Conservation (phyloP, 2,113 vertebrate species). For the Haliaeetus leucogaster region DNA sequence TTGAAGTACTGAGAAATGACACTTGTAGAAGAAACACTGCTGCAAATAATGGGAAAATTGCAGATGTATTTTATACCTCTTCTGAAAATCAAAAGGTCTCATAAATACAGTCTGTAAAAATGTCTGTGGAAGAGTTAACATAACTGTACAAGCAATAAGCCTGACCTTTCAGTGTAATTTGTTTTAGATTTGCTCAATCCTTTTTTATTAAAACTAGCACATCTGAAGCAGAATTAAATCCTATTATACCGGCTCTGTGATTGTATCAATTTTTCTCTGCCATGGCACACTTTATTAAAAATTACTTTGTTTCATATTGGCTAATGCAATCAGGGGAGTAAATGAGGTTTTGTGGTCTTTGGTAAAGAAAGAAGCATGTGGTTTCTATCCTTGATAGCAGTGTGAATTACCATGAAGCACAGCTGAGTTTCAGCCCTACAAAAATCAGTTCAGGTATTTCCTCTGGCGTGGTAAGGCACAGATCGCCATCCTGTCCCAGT, state of each 20-base stretch:
- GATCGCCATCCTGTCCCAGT: background rate
- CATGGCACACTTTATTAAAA: conserved; percentile 75
- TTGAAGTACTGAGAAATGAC: conserved; percentile 63
- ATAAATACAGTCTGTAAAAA: conserved; percentile 80
- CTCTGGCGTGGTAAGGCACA: background rate
- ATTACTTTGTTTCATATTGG: conserved; percentile 74
- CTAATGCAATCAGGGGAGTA: conserved; percentile 66
- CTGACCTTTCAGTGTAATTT: conserved; percentile 84
- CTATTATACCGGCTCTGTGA: conserved; percentile 73
- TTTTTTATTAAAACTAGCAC: conserved; percentile 85
- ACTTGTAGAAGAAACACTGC: conserved; percentile 65
- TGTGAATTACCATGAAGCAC: background rate
- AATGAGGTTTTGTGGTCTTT: conserved; percentile 49
- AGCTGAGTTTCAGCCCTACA: background rate
- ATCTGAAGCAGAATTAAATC: conserved; percentile 84
- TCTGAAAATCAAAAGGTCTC: conserved; percentile 77
- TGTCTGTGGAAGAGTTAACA: conserved; percentile 77
- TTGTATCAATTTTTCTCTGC: conserved; percentile 74
- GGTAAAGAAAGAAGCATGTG: background rate
- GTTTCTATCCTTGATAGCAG: background rate
- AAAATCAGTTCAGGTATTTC: background rate
- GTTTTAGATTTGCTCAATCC: conserved; percentile 80
- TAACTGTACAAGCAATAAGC: conserved; percentile 80
- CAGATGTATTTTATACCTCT: conserved; percentile 71
- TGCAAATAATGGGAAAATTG: conserved; percentile 73